Evolutionary conservation across 2,888 invertebrate species (phyloP), one percentile per base, ranked within the genome.

Genomic region (Drosophila aldrichi): DNA sequence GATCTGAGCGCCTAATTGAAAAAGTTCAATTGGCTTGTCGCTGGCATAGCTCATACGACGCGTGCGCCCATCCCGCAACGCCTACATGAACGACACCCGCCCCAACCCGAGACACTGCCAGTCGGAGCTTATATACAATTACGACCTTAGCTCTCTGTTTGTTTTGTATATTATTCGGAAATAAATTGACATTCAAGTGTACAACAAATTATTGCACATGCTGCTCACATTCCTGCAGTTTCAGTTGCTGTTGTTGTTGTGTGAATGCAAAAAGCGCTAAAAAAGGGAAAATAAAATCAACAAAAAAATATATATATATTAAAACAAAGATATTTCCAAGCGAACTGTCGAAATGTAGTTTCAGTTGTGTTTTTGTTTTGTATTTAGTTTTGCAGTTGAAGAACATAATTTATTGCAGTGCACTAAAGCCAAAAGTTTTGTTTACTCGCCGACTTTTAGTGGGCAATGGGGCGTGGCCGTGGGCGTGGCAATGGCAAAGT

Each of bases 341-440:
- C 54, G 63, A 41, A 64, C 57, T 44, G 51, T 65, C 44, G 57
- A 66, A 73, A 70, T 79, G 67, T 70, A 71, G 70, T 70, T 70
- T 25, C 75, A 71, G 62, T 65, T 74, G 54, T 56, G 56, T 64
- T 75, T 76, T 65, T 81, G 48, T 49, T 48, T 75, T 69, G 46
- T 25, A 70, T 71, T 78, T 79, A 82, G 81, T 82, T 84, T 85
- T 88, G 82, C 82, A 85, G 88, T 84, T 88, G 74, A 66, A 49
- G 71, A 72, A 81, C 81, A 77, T 85, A 84, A 81, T 81, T 88
- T 88, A 84, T 88, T 66, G 77, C 85, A 70, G 58, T 61, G 66
- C 63, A 72, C 59, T 38, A 43, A 40, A 59, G 59, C 56, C 54
- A 70, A 77, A 84, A 82, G 59, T 87, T 84, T 74, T 81, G 72